These are phyloP conservation scores for Cyprinodon variegatus DNA, from an alignment of 2,113 vertebrate genomes.

Conservation along the genomic window DNA sequence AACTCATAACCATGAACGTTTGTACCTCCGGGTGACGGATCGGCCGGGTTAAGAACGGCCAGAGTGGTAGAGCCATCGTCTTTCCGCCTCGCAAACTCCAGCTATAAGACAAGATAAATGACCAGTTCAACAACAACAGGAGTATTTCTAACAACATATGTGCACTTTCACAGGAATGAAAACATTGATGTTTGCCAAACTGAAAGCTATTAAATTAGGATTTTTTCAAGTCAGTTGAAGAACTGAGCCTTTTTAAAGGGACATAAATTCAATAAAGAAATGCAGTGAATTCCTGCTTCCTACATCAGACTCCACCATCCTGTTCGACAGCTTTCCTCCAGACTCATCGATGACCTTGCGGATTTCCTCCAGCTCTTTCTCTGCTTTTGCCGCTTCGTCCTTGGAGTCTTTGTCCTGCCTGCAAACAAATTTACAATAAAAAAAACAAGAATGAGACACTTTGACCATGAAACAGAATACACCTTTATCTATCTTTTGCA, in stretches of 20 bases:
- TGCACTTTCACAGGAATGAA: background rate
- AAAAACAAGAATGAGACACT: constrained; percentile 29
- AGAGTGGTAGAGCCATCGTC: constrained; percentile 93
- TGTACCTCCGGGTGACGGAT: constrained; percentile 87
- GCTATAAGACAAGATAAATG: constrained; percentile 69
- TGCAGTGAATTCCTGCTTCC: constrained; percentile 17
- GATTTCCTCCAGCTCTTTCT: constrained; percentile 91
- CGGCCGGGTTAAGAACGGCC: constrained; percentile 89
- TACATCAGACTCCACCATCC: constrained; percentile 88
- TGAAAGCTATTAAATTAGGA: background rate
- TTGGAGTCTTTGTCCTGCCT: constrained; percentile 90
- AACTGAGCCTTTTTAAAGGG: background rate
- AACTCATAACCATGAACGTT: too few species aligned
- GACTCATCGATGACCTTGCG: constrained; percentile 90
- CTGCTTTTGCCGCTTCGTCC: constrained; percentile 86
- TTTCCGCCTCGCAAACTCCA: constrained; percentile 91
- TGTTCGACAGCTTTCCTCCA: constrained; percentile 89
- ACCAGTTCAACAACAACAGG: background rate
- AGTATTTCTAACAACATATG: background rate
- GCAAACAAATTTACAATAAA: constrained; percentile 52
- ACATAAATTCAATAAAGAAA: background rate
- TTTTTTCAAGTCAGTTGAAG: background rate
- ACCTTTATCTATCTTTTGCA: constrained; percentile 8
- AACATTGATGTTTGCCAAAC: background rate
- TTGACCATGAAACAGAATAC: constrained; percentile 29